A percentile compares a stretch with the other conserved stretches of the same genome.
Conservation (phyloP, 1,140 invertebrate genomes). For the Hypothenemus hampei region DNA sequence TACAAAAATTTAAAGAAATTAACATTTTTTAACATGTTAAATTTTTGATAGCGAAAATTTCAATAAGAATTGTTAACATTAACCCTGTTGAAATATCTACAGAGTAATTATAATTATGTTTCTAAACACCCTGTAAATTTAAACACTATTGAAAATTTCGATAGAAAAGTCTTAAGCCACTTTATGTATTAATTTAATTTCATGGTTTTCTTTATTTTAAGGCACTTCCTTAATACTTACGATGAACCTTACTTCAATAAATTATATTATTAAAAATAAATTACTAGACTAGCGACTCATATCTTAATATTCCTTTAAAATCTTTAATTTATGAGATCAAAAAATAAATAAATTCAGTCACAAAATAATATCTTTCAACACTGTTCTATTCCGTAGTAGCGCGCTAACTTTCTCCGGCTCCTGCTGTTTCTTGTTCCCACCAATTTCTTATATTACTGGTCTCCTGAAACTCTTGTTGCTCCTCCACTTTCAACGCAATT, state of each 20-base stretch:
- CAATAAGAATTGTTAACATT: neutral
- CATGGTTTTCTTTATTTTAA: neutral
- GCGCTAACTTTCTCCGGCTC: conserved; percentile 10
- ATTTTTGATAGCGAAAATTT: neutral
- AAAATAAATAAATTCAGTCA: too few species aligned
- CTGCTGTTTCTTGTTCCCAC: conserved; percentile 49
- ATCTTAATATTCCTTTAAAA: neutral
- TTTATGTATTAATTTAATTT: neutral
- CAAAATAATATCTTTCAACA: too few species aligned
- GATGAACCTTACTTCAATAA: neutral
- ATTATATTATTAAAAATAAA: conserved; percentile 1
- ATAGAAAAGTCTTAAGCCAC: too few species aligned
- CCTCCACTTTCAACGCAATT: conserved; percentile 38
- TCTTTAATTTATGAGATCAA: neutral
- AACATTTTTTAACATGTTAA: neutral
- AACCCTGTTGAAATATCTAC: too few species aligned
- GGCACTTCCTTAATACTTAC: neutral
- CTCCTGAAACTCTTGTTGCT: conserved; percentile 42
- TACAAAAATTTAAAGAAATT: neutral
- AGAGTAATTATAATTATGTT: too few species aligned
- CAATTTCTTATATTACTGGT: conserved; percentile 50
- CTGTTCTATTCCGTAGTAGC: neutral
- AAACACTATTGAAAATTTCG: too few species aligned
- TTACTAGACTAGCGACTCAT: conserved; percentile 1
- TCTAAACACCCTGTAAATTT: too few species aligned